Evolutionary conservation across 2,888 invertebrate genomes (phyloP), one percentile per base, ranked within the genome.

Genomic region (Ferrisia virgata): DNA sequence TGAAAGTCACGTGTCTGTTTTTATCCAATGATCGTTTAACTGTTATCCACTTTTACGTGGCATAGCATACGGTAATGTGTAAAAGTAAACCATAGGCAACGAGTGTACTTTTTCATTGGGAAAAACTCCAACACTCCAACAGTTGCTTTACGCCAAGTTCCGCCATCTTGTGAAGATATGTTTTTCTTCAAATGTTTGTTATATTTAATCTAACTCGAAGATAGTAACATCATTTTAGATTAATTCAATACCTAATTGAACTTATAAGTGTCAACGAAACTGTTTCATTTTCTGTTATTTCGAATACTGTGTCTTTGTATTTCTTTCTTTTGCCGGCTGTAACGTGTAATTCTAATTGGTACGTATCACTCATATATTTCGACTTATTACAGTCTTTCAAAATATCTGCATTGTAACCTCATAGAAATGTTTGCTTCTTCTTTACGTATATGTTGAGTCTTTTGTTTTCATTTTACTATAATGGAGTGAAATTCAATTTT

Each of bases 41-140:
- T 28, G 11, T 85, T 72, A 83, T 78, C 85, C 72, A 85, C 33
- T 82, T 82, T 85, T 85, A 85, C 85, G 85, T 85, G 85, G 85
- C 85, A 85, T 47, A 69, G 72, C 64, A 25, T 15, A 80, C 31
- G 18, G 83, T 72, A 76, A 76, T 22, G 18, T 18, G 13, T 6
- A 22, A 13, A 76, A 18, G 72, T 72, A 25, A 72, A 72, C 36
- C 58, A 39, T 83, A 39, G 72, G 33, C 33, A 81, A 58, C 53
- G 81, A 22, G 53, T 72, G 82, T 58, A 83, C 81, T 31, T 80
- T 18, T 22, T 69, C 18, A 64, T 47, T 22, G 8, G 9, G 47
- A 53, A 53, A 53, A 53, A 53, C 53, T 53, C 53, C 53, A 53
- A 53, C 53, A 76, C 83, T 72, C 72, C 83, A 83, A 83, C 83